Evolutionary conservation across 2,888 invertebrate species (phyloP).

Genomic region (Temnothorax rugatulus): DNA sequence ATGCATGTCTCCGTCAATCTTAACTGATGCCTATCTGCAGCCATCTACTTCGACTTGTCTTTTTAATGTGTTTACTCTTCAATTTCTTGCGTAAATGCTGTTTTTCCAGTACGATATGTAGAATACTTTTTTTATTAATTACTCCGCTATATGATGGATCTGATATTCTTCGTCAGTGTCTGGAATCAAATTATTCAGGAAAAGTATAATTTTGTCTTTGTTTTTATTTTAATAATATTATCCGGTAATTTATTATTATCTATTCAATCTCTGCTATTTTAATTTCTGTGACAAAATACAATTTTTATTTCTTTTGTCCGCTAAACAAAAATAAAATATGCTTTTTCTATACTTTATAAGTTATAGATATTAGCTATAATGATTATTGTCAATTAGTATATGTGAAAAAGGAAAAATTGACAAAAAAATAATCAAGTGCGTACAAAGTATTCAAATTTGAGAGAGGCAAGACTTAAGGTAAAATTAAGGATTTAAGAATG

Average conservation of each 20-base stretch:
- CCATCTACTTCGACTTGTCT: background rate
- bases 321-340: background rate
- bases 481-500: constrained; percentile 57
- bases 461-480: constrained; percentile 64
- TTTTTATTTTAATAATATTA: background rate
- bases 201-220: background rate
- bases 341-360: background rate
- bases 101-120: background rate
- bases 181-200: background rate
- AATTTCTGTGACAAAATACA: background rate
- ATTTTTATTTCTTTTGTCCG: background rate
- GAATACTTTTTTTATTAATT: background rate
- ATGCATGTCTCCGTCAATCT: background rate
- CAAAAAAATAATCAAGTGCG: constrained; percentile 39
- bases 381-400: background rate
- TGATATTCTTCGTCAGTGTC: background rate
- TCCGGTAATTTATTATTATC: background rate
- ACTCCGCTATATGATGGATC: background rate
- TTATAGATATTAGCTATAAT: background rate
- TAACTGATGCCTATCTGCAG: background rate
- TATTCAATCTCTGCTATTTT: background rate
- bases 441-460: constrained; percentile 64
- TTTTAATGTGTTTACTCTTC: background rate
- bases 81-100: background rate
- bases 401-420: constrained; percentile 41